Evolutionary conservation across 2,113 vertebrate genomes (phyloP).

Genomic region (Pyxicephalus adspersus): DNA sequence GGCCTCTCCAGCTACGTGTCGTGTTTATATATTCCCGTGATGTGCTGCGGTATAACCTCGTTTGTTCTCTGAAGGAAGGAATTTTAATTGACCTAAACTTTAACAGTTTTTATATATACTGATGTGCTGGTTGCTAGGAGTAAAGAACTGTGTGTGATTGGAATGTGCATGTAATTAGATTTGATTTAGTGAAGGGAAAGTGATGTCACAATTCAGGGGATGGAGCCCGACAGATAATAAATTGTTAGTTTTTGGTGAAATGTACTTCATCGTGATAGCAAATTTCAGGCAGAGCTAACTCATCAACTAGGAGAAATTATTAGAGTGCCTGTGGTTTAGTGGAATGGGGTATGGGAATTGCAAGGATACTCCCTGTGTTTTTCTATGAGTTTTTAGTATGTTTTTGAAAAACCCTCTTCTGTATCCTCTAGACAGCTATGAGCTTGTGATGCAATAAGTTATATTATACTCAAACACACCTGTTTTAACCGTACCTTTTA

Average conservation of each 20-base stretch:
- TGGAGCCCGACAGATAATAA: constrained; percentile 6
- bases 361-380: no score
- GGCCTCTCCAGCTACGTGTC: neutral
- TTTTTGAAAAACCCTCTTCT: no score
- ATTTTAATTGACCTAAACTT: constrained; percentile 54
- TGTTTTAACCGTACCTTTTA: no score
- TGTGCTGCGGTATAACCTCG: constrained; percentile 6
- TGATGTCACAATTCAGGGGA: constrained; percentile 41
- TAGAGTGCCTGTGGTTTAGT: no score
- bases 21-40: constrained; percentile 10
- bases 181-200: constrained; percentile 18
- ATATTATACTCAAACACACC: no score
- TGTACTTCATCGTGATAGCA: neutral
- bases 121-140: constrained; percentile 35
- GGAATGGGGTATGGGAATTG: no score
- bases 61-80: constrained; percentile 39
- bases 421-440: no score
- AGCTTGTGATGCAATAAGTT: no score
- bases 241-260: constrained; percentile 1
- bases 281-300: neutral
- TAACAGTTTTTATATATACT: constrained; percentile 46
- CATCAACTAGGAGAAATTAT: no score
- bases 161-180: constrained; percentile 45
- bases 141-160: neutral
- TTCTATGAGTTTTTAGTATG: no score